These are phyloP conservation scores for Nasonovia ribisnigri DNA, from an alignment of 2,888 invertebrate genomes.

Conservation along the genomic window DNA sequence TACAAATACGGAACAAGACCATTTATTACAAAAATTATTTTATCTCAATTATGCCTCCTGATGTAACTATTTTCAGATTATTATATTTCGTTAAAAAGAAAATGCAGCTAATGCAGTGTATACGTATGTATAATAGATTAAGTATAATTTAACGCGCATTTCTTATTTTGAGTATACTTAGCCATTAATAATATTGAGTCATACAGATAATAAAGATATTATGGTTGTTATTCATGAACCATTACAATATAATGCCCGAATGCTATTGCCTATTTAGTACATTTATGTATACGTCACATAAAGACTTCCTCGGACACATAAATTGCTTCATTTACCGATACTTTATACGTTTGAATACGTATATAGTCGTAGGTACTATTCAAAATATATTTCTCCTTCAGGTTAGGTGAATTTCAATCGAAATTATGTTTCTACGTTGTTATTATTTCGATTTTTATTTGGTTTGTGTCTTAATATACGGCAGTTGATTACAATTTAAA, in stretches of 20 bases:
- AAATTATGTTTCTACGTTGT: neutral
- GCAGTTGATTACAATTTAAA: neutral
- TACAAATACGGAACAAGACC: conserved; percentile 61
- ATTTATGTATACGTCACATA: neutral
- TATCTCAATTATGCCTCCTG: conserved; percentile 50
- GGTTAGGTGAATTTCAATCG: neutral
- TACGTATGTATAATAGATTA: neutral
- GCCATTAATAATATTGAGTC: conserved; percentile 43
- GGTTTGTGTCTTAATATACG: neutral
- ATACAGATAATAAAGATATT: conserved; percentile 34
- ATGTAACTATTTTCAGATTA: conserved; percentile 25
- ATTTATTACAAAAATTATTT: conserved; percentile 57
- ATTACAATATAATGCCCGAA: conserved; percentile 17
- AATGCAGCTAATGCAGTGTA: conserved; percentile 24
- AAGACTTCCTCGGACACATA: neutral
- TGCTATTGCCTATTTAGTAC: neutral
- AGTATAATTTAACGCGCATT: conserved; percentile 35
- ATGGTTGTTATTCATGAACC: conserved; percentile 15
- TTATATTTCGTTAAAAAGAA: conserved; percentile 45
- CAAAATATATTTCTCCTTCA: neutral
- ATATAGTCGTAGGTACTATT: neutral
- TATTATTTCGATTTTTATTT: neutral
- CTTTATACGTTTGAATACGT: neutral
- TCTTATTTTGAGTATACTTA: neutral
- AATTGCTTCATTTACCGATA: neutral